phyloP scores from a whole-genome alignment of 1,140 invertebrate genomes.

The Antheraea mylitta region DNA sequence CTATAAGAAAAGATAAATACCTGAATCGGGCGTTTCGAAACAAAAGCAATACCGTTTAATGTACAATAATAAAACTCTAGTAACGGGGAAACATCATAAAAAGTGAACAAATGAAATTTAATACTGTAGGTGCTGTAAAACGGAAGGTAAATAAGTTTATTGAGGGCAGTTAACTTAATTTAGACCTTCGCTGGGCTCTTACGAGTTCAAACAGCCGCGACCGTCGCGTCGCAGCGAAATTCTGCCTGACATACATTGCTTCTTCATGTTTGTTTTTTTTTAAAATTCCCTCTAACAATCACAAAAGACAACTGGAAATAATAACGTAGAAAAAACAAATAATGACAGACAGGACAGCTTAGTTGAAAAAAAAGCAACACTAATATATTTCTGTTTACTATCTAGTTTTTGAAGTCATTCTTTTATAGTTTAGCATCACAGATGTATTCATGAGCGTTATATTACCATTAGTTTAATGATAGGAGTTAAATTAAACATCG shows the following conservation, averaged over 20 bases:
- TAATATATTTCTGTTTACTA: no score
- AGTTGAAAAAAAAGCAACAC: no score
- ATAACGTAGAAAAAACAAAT: neutral
- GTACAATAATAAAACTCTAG: slow-evolving; percentile 1
- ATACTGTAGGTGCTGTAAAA: neutral
- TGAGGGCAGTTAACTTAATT: slow-evolving; percentile 4
- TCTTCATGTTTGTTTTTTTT: neutral
- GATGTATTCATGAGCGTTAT: no score
- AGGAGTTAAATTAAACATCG: no score
- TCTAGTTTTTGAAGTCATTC: no score
- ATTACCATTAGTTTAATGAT: no score
- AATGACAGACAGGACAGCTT: neutral
- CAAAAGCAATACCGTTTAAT: neutral
- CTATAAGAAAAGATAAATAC: no score
- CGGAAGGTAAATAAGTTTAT: slow-evolving; percentile 3
- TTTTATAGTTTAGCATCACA: no score
- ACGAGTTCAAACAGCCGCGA: neutral
- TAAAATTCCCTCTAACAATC: neutral
- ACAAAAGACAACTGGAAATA: neutral
- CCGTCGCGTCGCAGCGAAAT: no score
- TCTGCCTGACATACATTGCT: neutral
- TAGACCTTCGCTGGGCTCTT: neutral
- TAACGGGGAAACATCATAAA: neutral
- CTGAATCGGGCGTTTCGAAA: neutral
- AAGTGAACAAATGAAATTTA: neutral